phyloP scores from a whole-genome alignment of 2,888 invertebrate species.

The Parascotia fuliginaria region DNA sequence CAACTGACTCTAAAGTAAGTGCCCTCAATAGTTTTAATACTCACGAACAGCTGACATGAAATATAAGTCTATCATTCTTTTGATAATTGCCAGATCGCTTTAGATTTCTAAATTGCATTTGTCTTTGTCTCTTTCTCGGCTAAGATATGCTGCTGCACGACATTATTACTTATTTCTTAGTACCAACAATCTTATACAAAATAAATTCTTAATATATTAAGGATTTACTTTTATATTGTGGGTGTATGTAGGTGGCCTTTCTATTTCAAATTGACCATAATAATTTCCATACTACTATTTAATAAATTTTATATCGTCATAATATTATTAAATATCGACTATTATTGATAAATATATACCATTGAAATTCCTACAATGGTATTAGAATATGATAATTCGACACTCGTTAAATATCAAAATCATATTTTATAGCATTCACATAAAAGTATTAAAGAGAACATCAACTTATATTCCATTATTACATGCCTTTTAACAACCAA shows the following conservation, averaged over 20 bases:
- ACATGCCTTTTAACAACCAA: too few relatives aligned
- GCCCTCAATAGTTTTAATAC: not conserved
- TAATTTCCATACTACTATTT: constrained; percentile 18
- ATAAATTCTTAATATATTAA: not conserved
- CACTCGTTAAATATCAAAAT: constrained; percentile 14
- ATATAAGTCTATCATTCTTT: too few relatives aligned
- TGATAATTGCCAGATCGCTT: too few relatives aligned
- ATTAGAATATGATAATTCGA: constrained; percentile 10
- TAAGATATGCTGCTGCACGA: too few relatives aligned
- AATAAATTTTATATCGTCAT: constrained; percentile 18
- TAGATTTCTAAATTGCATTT: too few relatives aligned
- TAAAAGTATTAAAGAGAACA: too few relatives aligned
- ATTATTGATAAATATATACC: constrained; percentile 19
- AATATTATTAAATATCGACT: constrained; percentile 25
- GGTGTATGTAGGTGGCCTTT: constrained; percentile 22
- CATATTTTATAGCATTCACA: constrained; percentile 3
- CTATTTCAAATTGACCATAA: constrained; percentile 11
- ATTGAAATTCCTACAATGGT: constrained; percentile 16
- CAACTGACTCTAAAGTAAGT: constrained; percentile 15
- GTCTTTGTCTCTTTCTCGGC: too few relatives aligned
- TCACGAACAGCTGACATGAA: too few relatives aligned
- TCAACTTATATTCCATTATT: too few relatives aligned
- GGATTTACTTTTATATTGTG: not conserved
- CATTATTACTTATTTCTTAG: too few relatives aligned
- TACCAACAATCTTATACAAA: too few relatives aligned